Conservation (phyloP, 2,888 invertebrate species). For the Drosophila ustulata region DNA sequence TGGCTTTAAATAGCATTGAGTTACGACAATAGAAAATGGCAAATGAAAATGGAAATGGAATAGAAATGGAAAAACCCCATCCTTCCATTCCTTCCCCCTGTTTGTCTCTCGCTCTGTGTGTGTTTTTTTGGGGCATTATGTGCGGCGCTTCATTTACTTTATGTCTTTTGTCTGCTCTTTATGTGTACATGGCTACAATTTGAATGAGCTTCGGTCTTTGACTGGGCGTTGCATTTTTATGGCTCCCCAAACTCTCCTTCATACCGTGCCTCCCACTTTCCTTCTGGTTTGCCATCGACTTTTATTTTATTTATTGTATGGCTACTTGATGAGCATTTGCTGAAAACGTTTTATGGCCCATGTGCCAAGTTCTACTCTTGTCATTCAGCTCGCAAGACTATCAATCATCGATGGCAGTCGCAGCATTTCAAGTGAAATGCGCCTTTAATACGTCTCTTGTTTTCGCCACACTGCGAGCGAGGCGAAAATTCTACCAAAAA, state of each 20-base stretch:
- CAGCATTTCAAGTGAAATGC: constrained; percentile 46
- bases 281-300: constrained; percentile 31
- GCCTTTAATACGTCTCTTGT: constrained; percentile 48
- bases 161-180: constrained; percentile 73
- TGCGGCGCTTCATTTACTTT: constrained; percentile 75
- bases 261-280: not conserved
- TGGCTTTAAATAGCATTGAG: constrained; percentile 65
- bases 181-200: constrained; percentile 60
- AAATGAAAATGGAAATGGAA: constrained; percentile 58
- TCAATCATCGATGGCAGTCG: constrained; percentile 55
- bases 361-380: constrained; percentile 44
- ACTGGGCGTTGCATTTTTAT: constrained; percentile 64
- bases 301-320: constrained; percentile 68
- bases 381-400: constrained; percentile 35
- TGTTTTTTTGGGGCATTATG: constrained; percentile 42
- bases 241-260: constrained; percentile 13
- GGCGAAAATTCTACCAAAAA: not conserved
- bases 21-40: constrained; percentile 54
- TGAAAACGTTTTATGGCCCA: constrained; percentile 70
- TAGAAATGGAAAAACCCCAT: constrained; percentile 45
- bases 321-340: constrained; percentile 69
- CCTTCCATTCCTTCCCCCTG: constrained; percentile 7
- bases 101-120: not conserved
- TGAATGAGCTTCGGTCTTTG: constrained; percentile 63
- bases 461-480: not conserved